Conservation (phyloP, 2,113 vertebrate species). For the Pseudopodoces humilis region DNA sequence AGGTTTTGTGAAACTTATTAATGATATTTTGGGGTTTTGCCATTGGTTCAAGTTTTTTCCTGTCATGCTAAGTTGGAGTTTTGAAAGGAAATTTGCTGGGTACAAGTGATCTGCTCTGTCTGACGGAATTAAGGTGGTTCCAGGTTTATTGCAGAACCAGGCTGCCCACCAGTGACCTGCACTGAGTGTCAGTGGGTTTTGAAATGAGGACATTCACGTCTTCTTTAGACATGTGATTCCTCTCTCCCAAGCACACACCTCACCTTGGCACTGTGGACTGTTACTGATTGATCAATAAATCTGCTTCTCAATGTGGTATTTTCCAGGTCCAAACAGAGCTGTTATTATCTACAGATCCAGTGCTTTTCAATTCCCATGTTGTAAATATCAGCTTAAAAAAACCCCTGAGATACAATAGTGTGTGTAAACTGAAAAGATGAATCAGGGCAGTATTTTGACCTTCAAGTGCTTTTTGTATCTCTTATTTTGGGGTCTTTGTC, state of each 20-base stretch:
- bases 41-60: neutral
- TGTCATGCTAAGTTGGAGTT: neutral
- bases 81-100: neutral
- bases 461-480: neutral
- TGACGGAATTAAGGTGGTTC: neutral
- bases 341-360: neutral
- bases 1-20: conserved; percentile 4
- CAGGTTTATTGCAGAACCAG: neutral
- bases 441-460: neutral
- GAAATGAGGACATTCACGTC: neutral
- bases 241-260: neutral
- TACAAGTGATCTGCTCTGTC: neutral
- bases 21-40: neutral
- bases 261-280: neutral
- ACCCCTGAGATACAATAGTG: neutral
- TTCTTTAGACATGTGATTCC: neutral
- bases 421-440: neutral
- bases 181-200: neutral
- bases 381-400: neutral
- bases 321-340: neutral
- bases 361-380: neutral
- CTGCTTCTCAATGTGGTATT: neutral
- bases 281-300: neutral
- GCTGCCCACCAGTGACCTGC: neutral
- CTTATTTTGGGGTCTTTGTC: neutral